A percentile compares a stretch with the other conserved stretches of the same genome.
Evolutionary conservation across 2,888 invertebrate genomes (phyloP).

Genomic region (Drosophila algonquin): DNA sequence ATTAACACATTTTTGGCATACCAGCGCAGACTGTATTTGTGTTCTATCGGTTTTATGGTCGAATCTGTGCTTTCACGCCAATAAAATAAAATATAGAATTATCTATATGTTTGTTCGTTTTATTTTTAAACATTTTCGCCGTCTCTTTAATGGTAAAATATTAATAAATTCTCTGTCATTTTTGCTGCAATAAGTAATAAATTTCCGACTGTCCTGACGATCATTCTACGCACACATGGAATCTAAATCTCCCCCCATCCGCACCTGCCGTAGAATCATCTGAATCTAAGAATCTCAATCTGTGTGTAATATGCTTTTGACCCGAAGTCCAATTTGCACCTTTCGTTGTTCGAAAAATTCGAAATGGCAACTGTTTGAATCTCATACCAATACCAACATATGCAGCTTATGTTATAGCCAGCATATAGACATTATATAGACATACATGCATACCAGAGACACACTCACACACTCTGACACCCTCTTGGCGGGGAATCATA

Average conservation of each 20-base stretch:
- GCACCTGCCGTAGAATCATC: not conserved
- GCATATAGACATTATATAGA: slow-evolving; percentile 28
- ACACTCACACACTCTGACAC: slow-evolving; percentile 24
- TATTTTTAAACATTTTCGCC: slow-evolving; percentile 66
- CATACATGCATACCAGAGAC: not conserved
- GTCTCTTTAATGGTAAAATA: slow-evolving; percentile 63
- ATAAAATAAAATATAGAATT: slow-evolving; percentile 50
- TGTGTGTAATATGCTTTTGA: slow-evolving; percentile 27
- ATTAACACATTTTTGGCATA: slow-evolving; percentile 63
- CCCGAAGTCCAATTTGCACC: slow-evolving; percentile 62
- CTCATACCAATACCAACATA: slow-evolving; percentile 36
- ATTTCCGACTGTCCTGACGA: slow-evolving; percentile 60
- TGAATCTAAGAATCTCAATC: slow-evolving; percentile 7
- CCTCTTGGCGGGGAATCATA: not conserved
- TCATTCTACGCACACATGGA: slow-evolving; percentile 1
- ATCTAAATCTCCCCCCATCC: not conserved
- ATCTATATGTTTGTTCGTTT: slow-evolving; percentile 39
- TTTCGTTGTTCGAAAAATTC: slow-evolving; percentile 68
- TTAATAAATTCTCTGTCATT: slow-evolving; percentile 72
- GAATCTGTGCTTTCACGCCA: slow-evolving; percentile 43
- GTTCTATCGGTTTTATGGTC: slow-evolving; percentile 52
- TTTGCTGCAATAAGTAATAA: slow-evolving; percentile 71
- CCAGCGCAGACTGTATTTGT: slow-evolving; percentile 49
- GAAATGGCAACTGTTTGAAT: slow-evolving; percentile 70
- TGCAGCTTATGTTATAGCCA: slow-evolving; percentile 25